Evolutionary conservation across 2,113 vertebrate genomes (phyloP).

Genomic region (Scytalopus superciliaris): DNA sequence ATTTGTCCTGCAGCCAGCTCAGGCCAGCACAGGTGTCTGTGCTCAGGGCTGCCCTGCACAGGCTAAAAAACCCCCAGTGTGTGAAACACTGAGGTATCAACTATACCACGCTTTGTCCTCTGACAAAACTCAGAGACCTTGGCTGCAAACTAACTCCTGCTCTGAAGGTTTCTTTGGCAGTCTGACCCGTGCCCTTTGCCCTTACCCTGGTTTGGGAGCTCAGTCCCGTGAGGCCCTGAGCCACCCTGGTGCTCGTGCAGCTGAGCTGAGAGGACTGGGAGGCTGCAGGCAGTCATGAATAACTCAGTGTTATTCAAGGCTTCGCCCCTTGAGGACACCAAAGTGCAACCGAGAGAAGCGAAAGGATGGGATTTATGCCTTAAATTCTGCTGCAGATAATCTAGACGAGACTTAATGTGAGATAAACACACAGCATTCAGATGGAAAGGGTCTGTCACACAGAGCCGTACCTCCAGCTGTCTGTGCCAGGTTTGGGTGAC

Average conservation of each 20-base stretch:
- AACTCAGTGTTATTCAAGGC: neutral
- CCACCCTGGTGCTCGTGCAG: rapidly evolving
- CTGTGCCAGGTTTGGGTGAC: neutral
- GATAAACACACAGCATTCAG: neutral
- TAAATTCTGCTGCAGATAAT: neutral
- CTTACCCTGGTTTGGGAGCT: neutral
- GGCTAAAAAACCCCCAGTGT: neutral
- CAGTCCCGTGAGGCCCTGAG: neutral
- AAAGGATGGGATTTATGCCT: neutral
- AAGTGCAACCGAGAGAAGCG: neutral
- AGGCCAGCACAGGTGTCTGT: neutral
- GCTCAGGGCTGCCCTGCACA: neutral
- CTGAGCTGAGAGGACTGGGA: neutral
- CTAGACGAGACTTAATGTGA: neutral
- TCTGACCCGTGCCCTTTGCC: neutral
- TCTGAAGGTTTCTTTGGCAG: neutral
- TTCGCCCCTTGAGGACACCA: neutral
- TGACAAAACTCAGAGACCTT: neutral
- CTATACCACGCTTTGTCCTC: neutral
- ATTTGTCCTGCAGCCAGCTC: neutral
- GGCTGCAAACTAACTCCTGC: neutral
- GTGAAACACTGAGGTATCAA: neutral
- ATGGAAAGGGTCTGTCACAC: neutral
- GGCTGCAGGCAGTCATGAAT: neutral
- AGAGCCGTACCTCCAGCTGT: neutral